phyloP scores from a whole-genome alignment of 2,797 vertebrate genomes.

The Scomberomorus guttatus region DNA sequence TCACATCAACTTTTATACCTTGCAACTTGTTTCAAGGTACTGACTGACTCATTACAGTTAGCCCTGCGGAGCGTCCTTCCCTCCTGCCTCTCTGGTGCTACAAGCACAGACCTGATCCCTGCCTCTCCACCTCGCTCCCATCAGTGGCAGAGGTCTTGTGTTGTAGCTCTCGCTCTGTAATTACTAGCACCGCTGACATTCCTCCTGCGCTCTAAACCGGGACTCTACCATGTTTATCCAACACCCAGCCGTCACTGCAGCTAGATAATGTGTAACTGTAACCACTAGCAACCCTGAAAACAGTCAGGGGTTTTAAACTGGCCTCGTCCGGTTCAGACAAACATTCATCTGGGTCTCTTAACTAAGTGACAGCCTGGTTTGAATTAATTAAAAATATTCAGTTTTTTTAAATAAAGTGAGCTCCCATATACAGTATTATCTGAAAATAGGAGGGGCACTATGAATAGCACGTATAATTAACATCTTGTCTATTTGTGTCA shows the following conservation, averaged over 20 bases:
- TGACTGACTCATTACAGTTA: conserved; percentile 34
- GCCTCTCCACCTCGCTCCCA: conserved; percentile 46
- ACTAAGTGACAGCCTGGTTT: background rate
- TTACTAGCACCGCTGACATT: conserved; percentile 80
- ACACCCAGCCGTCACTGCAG: conserved; percentile 71
- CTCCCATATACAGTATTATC: conserved; percentile 1
- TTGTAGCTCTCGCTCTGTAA: conserved; percentile 76
- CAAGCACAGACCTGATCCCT: conserved; percentile 73
- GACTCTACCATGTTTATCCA: conserved; percentile 79
- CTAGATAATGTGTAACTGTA: conserved; percentile 80
- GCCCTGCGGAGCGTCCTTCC: conserved; percentile 19
- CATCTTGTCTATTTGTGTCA: conserved; percentile 47
- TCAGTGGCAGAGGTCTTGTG: conserved; percentile 62
- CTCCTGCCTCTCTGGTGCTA: conserved; percentile 26
- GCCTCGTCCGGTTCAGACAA: conserved; percentile 42
- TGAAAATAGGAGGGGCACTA: conserved; percentile 9
- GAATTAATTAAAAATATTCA: conserved; percentile 10
- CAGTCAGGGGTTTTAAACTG: conserved; percentile 63
- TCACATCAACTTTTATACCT: conserved; percentile 28
- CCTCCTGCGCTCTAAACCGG: conserved; percentile 77
- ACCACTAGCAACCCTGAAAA: conserved; percentile 78
- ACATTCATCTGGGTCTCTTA: conserved; percentile 40
- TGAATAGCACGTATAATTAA: conserved; percentile 27
- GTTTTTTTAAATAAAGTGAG: background rate
- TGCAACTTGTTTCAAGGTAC: conserved; percentile 13